phyloP scores from a whole-genome alignment of 2,113 vertebrate genomes.

The Engystomops pustulosus region DNA sequence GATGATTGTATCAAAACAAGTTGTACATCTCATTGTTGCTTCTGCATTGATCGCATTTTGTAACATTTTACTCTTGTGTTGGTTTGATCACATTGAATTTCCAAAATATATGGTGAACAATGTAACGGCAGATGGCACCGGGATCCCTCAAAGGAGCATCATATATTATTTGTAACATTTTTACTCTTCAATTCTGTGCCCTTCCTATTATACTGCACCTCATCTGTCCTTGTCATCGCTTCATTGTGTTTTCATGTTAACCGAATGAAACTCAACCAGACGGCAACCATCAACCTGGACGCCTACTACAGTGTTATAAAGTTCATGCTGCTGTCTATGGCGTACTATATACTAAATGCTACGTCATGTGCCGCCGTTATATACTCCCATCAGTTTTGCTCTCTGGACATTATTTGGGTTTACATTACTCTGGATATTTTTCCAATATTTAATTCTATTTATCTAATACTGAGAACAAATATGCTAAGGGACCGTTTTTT shows the following conservation, averaged over 20 bases:
- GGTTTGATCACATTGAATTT: neutral
- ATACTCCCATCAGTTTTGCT: neutral
- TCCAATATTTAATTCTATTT: constrained; percentile 5
- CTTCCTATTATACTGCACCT: neutral
- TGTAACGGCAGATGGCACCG: neutral
- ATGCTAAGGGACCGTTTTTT: neutral
- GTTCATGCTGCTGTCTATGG: neutral
- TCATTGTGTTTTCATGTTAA: constrained; percentile 2
- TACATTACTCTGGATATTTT: neutral
- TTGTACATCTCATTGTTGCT: neutral
- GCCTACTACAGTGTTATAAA: neutral
- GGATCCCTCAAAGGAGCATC: neutral
- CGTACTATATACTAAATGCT: neutral
- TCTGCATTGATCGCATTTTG: neutral
- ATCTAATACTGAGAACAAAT: constrained; percentile 18
- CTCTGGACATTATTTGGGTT: neutral
- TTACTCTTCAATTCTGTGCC: neutral
- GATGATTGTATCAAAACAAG: neutral
- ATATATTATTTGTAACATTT: neutral
- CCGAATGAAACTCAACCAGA: neutral
- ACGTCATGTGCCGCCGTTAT: neutral
- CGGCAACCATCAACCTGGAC: neutral
- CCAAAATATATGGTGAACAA: neutral
- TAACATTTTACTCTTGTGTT: neutral
- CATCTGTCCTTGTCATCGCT: neutral